Conservation (phyloP, 2,113 vertebrate species). For the Carassius carassius region DNA sequence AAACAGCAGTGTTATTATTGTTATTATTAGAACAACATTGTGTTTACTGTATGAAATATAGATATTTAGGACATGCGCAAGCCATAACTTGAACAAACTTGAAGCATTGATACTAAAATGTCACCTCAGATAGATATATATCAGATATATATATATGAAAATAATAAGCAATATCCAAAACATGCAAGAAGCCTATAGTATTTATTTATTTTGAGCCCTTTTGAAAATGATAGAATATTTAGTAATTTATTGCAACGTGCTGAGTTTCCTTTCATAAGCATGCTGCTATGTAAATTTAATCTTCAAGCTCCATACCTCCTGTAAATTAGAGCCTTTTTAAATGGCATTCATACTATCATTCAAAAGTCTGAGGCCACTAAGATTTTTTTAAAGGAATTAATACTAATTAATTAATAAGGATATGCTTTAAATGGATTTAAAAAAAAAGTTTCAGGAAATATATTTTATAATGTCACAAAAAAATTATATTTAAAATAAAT, state of each 20-base stretch:
- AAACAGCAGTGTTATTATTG: conserved; percentile 38
- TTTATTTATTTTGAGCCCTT: conserved; percentile 16
- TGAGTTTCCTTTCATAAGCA: conserved; percentile 2
- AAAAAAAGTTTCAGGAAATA: too few species aligned
- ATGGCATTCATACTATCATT: background rate
- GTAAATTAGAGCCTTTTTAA: background rate
- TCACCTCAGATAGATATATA: conserved; percentile 35
- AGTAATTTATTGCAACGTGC: background rate
- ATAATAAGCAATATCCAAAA: conserved; percentile 40
- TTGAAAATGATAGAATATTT: background rate
- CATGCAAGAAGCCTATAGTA: conserved; percentile 6
- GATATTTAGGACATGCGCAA: conserved; percentile 40
- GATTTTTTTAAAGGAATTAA: background rate
- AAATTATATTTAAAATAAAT: background rate
- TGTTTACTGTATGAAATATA: conserved; percentile 42
- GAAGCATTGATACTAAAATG: conserved; percentile 38
- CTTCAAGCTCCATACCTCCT: background rate
- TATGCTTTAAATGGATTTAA: background rate
- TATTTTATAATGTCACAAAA: too few species aligned
- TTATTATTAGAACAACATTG: conserved; percentile 40
- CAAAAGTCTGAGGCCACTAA: background rate
- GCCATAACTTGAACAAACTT: conserved; percentile 57
- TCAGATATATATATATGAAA: conserved; percentile 1
- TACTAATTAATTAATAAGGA: background rate
- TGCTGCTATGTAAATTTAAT: conserved; percentile 23